Evolutionary conservation across 2,797 vertebrate species (phyloP), one percentile per base, ranked within the genome.

Genomic region (Hirundo rustica): DNA sequence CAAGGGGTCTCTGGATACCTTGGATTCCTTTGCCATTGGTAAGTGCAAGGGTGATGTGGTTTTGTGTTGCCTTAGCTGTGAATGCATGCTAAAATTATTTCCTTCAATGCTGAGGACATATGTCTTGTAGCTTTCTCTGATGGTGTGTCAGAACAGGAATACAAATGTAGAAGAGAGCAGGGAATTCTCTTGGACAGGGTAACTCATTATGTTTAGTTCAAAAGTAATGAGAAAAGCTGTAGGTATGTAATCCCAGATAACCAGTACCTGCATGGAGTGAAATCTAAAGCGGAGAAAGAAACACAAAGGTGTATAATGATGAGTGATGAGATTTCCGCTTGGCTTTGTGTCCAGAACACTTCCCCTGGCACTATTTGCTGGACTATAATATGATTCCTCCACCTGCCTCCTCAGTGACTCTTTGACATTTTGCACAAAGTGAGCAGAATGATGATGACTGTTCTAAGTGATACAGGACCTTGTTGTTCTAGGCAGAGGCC

Each of bases 1-100:
- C 10, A 92, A 98, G 64, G 98, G 98, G 61, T 98, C 99, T 0
- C 97, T 99, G 81, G 96, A 99, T 94, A 91, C 98, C 34, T 95
- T 99, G 94, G 99, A 99, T 95, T 83, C 98, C 73, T 99, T 99
- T 97, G 68, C 98, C 20, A n/a, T 97, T 42, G 98, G 98, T 98
- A 96, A 85, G 98, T 72, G 25, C 0, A 0, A 0, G 36, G 23
- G 6, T 65, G 32, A 30, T 26, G n/a, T 50, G 3, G 4, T 40
- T 89, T 78, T 62, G 10, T 86, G n/a, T 79, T 67, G 29, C 45
- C 61, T 88, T 88, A 57, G 55, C 22, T 77, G 18, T 72, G 64
- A 73, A 71, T n/a, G 36, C 3, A 2, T 68, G 57, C 40, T 65
- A 57, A 13, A 77, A 83, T 53, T 25, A 57, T 29, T 77, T 62